Evolutionary conservation across 2,797 vertebrate species (phyloP), one percentile per base, ranked within the genome.

Genomic region (Lindbergichthys nudifrons): DNA sequence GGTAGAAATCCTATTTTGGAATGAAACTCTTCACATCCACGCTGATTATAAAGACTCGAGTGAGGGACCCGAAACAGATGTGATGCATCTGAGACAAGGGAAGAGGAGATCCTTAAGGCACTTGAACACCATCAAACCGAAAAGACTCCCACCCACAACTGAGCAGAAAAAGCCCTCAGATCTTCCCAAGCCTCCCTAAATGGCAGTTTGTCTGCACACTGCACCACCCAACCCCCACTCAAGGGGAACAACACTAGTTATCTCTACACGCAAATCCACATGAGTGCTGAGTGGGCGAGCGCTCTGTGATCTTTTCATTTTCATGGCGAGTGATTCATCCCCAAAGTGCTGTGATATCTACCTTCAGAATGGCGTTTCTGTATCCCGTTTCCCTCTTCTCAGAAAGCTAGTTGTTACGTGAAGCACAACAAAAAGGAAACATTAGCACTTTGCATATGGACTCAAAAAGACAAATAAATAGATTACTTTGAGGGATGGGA

Each of bases 21-120:
- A 77, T 23, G 54, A 79, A 82, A 65, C 69, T 73, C 73, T 79
- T 73, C 62, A 39, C 65, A 51, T 79, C 48, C 76, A 14, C 11
- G 4, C 12, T 36, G 47, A 54, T 69, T 63, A 52, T 43, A n/a
- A 46, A 71, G 74, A 75, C 58, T 58, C 62, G 69, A 72, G 65
- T 51, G 77, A 80, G 66, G 58, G 73, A 79, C 68, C 65, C 63
- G 70, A 81, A 88, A 76, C 81, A 81, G 79, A 88, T 83, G 85
- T 81, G 73, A 70, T 76, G 76, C 77, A 77, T 82, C 78, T 74
- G 75, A 90, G 70, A 80, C 68, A 71, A 75, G 81, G 65, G 77
- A 70, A 79, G 75, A 87, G 81, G 74, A 87, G 81, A 79, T 84
- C 88, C 93, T 88, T 80, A 94, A 95, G 94, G 94, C 94, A 95